Evolutionary conservation across 2,797 vertebrate species (phyloP), one percentile per base, ranked within the genome.

Genomic region (Ceryle rudis): DNA sequence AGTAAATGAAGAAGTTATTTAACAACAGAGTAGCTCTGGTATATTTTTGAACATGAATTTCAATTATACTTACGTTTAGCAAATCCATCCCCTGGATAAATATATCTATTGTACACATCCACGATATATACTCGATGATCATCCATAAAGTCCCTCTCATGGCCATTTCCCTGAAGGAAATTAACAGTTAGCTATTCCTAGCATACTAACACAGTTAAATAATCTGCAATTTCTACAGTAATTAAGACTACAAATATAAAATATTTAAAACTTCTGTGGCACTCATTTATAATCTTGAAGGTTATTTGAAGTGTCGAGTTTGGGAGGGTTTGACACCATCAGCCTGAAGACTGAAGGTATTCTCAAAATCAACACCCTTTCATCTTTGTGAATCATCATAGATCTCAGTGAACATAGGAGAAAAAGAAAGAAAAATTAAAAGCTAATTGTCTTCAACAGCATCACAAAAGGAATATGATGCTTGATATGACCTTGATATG

Each of bases 71-170:
- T 95, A 99, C 99, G 98, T 98, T 99, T 99, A 93, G 99, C 99
- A 86, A 97, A 98, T 93, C 98, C 98, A 88, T 99, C 99, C 42
- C 99, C 98, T 0, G 99, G 99, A 93, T 99, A 99, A 97, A 99
- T 99, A 80, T 99, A 98, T 78, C 99, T 98, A 89, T 99, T 99
- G 95, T 99, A 99, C 42, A 98, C 98, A 33, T 99, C 99, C 99
- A 99, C 99, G 92, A 99, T 99, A 93, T 99, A 99, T 33, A 99
- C 99, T 2, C 99, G 98, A 47, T 94, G 97, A 96, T 99, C 99
- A 9, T 98, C 98, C 98, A 99, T 97, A 83, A 99, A 99, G 97
- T 99, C 99, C 3, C 99, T 98, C 90, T 99, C 99, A 1, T 99
- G 99, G 92, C 99, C 99, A 42, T 99, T 99, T 95, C 99, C 99